Conservation (phyloP, 2,888 invertebrate genomes). For the Prosopocoilus inquinatus region DNA sequence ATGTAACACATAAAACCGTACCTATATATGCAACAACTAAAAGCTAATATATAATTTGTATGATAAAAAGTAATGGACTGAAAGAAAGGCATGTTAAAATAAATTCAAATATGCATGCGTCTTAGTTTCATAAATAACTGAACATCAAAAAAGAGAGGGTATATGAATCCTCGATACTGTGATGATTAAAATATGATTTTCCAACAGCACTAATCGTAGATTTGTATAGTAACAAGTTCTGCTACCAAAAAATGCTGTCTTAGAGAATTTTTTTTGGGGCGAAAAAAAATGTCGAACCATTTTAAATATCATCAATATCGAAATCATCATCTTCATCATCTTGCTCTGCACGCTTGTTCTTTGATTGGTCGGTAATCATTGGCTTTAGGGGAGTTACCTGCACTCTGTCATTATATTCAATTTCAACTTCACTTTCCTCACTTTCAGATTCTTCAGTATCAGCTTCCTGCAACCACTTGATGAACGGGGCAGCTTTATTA, state of each 20-base stretch:
- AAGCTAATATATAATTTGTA: slow-evolving; percentile 22
- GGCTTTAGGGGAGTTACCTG: slow-evolving; percentile 72
- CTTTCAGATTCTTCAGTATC: slow-evolving; percentile 89
- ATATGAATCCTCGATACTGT: no score
- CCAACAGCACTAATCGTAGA: no score
- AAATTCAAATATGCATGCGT: no score
- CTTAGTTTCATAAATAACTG: no score
- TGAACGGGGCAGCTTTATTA: slow-evolving; percentile 87
- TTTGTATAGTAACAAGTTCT: not conserved
- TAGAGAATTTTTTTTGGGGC: not conserved
- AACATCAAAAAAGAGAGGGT: no score
- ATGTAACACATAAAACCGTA: slow-evolving; percentile 25
- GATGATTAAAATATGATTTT: no score
- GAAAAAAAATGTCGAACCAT: slow-evolving; percentile 8
- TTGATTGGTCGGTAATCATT: slow-evolving; percentile 48
- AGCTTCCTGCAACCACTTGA: slow-evolving; percentile 96
- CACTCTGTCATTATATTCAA: slow-evolving; percentile 88
- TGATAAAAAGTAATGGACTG: no score
- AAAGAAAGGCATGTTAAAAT: no score
- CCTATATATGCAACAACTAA: slow-evolving; percentile 26
- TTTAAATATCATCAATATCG: slow-evolving; percentile 91
- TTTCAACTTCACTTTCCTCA: slow-evolving; percentile 67
- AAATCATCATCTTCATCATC: slow-evolving; percentile 80
- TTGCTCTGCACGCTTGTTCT: slow-evolving; percentile 51
- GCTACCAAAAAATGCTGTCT: not conserved